These are phyloP conservation scores for Cheilosia vulpina DNA, from an alignment of 2,888 invertebrate species.

Conservation along the genomic window DNA sequence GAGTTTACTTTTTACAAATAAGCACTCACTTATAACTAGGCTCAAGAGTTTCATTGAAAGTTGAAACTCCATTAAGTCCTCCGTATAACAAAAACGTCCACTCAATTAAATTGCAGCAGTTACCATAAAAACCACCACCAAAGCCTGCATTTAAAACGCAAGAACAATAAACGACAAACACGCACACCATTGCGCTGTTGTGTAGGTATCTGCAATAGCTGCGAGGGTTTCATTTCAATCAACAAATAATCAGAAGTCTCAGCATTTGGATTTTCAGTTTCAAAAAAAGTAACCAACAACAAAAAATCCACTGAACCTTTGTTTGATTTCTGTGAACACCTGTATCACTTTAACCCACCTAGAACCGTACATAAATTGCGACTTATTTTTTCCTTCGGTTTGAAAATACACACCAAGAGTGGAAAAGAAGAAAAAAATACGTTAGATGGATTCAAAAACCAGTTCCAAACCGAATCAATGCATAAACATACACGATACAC, in stretches of 20 bases:
- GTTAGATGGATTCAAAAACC: conserved; percentile 75
- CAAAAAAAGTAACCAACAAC: conserved; percentile 57
- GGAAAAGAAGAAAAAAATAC: conserved; percentile 41
- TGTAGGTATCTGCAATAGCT: conserved; percentile 7
- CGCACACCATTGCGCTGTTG: neutral
- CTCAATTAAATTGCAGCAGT: conserved; percentile 28
- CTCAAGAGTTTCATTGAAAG: no score
- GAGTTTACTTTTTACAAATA: no score
- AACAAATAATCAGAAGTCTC: conserved; percentile 60
- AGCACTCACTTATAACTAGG: no score
- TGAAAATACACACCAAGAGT: conserved; percentile 52
- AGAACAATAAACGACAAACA: neutral
- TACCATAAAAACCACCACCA: conserved; percentile 6
- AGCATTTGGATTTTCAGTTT: conserved; percentile 62
- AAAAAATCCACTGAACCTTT: conserved; percentile 68
- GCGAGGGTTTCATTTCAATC: conserved; percentile 60
- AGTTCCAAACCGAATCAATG: conserved; percentile 73
- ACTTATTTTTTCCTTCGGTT: conserved; percentile 72
- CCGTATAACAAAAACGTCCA: conserved; percentile 4
- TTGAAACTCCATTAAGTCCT: no score
- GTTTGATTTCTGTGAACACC: conserved; percentile 75
- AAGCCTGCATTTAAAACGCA: conserved; percentile 12
- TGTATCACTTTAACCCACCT: conserved; percentile 74
- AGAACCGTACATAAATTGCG: conserved; percentile 74
- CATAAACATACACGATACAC: conserved; percentile 71